A percentile compares a stretch with the other conserved stretches of the same genome.
Evolutionary conservation across 2,113 vertebrate genomes (phyloP).

Genomic region (western clawed frog (Xenopus tropicalis)): UCB_Xtro_10.0 CM004446.2:74296001-74296500

Average conservation of each 20-base stretch:
- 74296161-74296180: conserved; percentile 90
- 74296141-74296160: conserved; percentile 96
- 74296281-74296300: not conserved
- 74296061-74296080: too few species aligned
- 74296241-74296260: conserved; percentile 56
- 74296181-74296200: conserved; percentile 90
- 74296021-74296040: not conserved
- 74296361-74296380: too few species aligned
- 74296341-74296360: too few species aligned
- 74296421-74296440: too few species aligned
- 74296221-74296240: conserved; percentile 97
- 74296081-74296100: too few species aligned
- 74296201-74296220: conserved; percentile 89
- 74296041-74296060: not conserved
- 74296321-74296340: too few species aligned
- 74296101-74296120: conserved; percentile 79
- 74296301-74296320: not conserved
- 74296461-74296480: too few species aligned
- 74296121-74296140: conserved; percentile 94
- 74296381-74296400: too few species aligned
- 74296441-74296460: too few species aligned
- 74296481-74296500: too few species aligned
- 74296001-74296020: not conserved
- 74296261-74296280: not conserved
- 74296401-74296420: too few species aligned